phyloP scores from a whole-genome alignment of 2,888 invertebrate genomes.

The Drosophila greeni region DNA sequence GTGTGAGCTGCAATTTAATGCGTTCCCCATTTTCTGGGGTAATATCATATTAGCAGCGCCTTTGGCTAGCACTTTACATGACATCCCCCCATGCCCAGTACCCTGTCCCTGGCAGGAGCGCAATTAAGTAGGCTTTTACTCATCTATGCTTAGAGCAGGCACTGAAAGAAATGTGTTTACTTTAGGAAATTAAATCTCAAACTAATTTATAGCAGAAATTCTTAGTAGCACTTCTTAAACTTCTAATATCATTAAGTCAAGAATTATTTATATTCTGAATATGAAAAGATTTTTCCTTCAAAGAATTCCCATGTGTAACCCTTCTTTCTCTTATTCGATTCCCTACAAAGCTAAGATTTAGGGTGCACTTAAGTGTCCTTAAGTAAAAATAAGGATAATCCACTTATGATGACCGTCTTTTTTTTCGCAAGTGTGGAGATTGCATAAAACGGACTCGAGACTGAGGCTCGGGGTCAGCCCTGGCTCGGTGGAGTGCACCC shows the following conservation, averaged over 20 bases:
- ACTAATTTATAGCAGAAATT: background rate
- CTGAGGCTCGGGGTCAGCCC: slow-evolving; percentile 5
- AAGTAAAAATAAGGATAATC: slow-evolving; percentile 1
- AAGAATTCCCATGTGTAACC: no score
- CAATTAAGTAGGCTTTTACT: slow-evolving; percentile 65
- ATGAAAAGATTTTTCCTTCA: background rate
- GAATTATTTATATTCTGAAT: background rate
- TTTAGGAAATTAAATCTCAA: background rate
- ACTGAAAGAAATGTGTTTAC: background rate
- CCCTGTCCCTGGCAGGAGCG: slow-evolving; percentile 42
- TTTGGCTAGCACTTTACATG: slow-evolving; percentile 55
- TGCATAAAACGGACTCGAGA: slow-evolving; percentile 4
- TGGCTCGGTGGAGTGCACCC: slow-evolving; percentile 56
- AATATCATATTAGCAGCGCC: slow-evolving; percentile 68
- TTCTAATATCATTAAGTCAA: background rate
- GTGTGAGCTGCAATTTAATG: slow-evolving; percentile 41
- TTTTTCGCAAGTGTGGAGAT: slow-evolving; percentile 11
- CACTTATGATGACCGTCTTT: background rate
- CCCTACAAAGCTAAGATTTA: background rate
- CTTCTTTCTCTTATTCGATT: background rate
- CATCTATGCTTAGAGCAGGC: slow-evolving; percentile 32
- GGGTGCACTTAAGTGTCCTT: background rate
- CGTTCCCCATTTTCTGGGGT: slow-evolving; percentile 36
- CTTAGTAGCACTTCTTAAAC: background rate
- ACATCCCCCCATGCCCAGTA: background rate